Evolutionary conservation across 2,797 vertebrate species (phyloP), one percentile per base, ranked within the genome.

Genomic region (Synanceia verrucosa): DNA sequence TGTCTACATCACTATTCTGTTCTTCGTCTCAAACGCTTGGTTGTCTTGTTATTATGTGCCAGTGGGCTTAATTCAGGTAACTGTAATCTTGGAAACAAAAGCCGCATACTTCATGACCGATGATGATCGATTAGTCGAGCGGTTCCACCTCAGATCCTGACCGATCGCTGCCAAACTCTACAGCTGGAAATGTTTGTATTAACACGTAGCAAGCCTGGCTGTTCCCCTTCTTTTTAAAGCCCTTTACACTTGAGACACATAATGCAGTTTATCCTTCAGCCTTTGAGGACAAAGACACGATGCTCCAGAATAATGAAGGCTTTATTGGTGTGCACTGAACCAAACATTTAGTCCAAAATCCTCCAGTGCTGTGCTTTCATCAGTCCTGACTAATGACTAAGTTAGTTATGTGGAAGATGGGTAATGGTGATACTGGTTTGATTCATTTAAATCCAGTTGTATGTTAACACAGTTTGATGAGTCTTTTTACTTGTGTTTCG

Each of bases 121-220:
- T 9, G 18, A 29, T 58, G 50, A 72, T 33, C 41, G 53, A 73
- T 77, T 46, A 19, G 41, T 9, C 28, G 53, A 61, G n/a, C 6
- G 5, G 33, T 57, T 61, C 67, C 53, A 16, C 21, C 28, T 36
- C 70, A 39, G 67, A 72, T 68, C 16, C 12, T 28, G 46, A 24
- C 6, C 33, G 39, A 59, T 61, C 62, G 12, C 21, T 21, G 75
- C 74, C 77, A 77, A 71, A 65, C 56, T 73, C 44, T 19, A 43
- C 76, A 68, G 77, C 70, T 84, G 75, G 52, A 76, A 55, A 50
- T 75, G 57, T 76, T 72, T 83, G 52, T 36, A 56, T 48, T 55
- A 71, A 65, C 79, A 77, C 76, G 46, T 71, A 80, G 56, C 48
- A 36, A 52, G 23, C 10, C 46, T 41, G 50, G 23, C 73, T 52